A percentile compares a stretch with the other conserved stretches of the same genome.
Conservation (phyloP, 2,113 vertebrate genomes). For the Tachycineta bicolor region DNA sequence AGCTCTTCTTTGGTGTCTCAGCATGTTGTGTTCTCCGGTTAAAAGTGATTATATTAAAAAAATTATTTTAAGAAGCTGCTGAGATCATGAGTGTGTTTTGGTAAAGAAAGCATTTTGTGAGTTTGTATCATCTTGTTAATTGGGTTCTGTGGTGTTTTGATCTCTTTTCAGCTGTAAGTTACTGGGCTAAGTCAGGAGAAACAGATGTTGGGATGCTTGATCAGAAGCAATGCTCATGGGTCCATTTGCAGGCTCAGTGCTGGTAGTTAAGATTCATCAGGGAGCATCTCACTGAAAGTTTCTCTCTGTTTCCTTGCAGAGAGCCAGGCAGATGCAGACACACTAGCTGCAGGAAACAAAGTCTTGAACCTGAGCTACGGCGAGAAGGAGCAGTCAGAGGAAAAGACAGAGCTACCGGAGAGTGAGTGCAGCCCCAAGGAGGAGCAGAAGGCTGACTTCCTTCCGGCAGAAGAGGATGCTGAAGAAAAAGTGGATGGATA, state of each 20-base stretch:
- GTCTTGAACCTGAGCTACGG: slow-evolving; percentile 77
- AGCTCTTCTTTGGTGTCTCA: not conserved
- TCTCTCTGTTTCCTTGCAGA: slow-evolving; percentile 79
- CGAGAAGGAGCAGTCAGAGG: slow-evolving; percentile 48
- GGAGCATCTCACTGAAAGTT: not conserved
- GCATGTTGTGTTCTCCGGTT: not conserved
- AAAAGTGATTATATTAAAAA: not conserved
- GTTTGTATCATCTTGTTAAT: not conserved
- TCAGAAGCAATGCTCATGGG: not conserved
- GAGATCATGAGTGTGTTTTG: not conserved
- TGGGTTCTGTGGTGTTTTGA: not conserved
- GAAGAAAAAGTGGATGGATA: slow-evolving; percentile 59
- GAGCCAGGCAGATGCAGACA: slow-evolving; percentile 84
- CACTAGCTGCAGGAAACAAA: slow-evolving; percentile 60
- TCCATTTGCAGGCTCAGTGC: not conserved
- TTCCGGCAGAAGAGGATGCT: slow-evolving; percentile 35
- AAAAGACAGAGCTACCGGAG: slow-evolving; percentile 28
- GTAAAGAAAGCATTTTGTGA: not conserved
- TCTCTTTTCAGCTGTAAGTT: not conserved
- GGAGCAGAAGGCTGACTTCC: slow-evolving; percentile 23
- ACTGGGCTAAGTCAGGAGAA: not conserved
- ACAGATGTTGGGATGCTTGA: not conserved
- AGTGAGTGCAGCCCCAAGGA: not conserved
- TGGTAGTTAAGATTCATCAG: not conserved
- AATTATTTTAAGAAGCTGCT: not conserved